Percentiles rank a stretch among this genome's conserved stretches.
These are phyloP conservation scores for Dendroctonus ponderosae DNA, from an alignment of 1,140 invertebrate genomes.

Conservation along the genomic window DNA sequence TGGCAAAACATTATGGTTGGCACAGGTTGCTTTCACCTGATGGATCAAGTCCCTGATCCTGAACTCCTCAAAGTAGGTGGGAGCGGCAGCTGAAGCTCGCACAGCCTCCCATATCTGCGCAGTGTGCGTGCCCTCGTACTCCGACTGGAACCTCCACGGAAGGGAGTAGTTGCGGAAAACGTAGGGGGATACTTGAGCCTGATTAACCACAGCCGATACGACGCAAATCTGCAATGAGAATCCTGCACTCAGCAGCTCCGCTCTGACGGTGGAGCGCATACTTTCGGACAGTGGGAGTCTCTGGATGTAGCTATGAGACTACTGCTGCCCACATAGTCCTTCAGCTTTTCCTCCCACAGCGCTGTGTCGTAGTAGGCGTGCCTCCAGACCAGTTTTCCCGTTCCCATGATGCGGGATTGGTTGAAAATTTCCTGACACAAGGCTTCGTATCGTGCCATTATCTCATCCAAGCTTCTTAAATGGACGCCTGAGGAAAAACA, in stretches of 20 bases:
- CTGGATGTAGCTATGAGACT: constrained; percentile 66
- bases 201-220: constrained; percentile 80
- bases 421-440: constrained; percentile 71
- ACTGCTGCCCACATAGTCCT: constrained; percentile 68
- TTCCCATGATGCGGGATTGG: constrained; percentile 68
- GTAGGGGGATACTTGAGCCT: constrained; percentile 75
- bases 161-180: constrained; percentile 88
- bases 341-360: constrained; percentile 79
- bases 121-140: constrained; percentile 74
- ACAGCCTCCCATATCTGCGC: constrained; percentile 86
- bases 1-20: not conserved
- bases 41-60: constrained; percentile 72
- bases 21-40: constrained; percentile 61
- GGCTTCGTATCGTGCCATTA: constrained; percentile 66
- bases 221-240: constrained; percentile 61
- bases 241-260: constrained; percentile 4
- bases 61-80: constrained; percentile 89
- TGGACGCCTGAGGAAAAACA: constrained; percentile 51
- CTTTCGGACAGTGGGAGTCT: constrained; percentile 63
- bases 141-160: constrained; percentile 69
- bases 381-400: constrained; percentile 75
- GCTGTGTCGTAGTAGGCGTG: constrained; percentile 88
- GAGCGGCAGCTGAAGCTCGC: constrained; percentile 89
- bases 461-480: constrained; percentile 60
- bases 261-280: constrained; percentile 38